These are phyloP conservation scores for Pantelozetes paolii DNA, from an alignment of 2,888 invertebrate species.

Conservation along the genomic window DNA sequence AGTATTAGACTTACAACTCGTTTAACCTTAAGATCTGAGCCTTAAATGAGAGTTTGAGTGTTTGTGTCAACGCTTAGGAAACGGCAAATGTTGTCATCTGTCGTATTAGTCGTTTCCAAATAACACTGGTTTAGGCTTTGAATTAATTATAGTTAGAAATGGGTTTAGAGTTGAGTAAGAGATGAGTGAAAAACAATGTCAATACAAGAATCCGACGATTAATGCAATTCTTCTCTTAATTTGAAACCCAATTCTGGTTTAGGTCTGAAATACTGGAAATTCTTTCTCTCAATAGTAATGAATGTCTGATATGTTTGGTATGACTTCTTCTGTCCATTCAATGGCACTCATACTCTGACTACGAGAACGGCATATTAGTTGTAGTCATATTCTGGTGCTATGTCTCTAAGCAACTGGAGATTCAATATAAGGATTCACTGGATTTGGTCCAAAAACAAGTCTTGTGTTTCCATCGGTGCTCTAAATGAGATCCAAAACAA, in stretches of 20 bases:
- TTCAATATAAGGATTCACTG: conserved; percentile 25
- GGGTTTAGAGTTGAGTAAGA: not conserved
- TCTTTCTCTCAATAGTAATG: too few species aligned
- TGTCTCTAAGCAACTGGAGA: conserved; percentile 14
- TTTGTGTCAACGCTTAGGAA: not conserved
- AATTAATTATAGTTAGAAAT: conserved; percentile 23
- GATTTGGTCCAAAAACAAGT: not conserved
- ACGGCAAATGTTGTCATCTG: conserved; percentile 15
- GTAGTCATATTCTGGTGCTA: not conserved
- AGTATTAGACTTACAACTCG: not conserved
- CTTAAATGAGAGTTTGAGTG: conserved; percentile 15
- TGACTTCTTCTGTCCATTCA: too few species aligned
- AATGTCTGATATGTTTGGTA: too few species aligned
- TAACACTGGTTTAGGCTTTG: not conserved
- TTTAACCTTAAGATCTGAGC: not conserved
- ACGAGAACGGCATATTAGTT: not conserved
- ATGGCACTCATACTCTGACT: not conserved
- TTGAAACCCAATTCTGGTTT: not conserved
- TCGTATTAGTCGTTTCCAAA: not conserved
- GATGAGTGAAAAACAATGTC: not conserved
- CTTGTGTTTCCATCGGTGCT: not conserved
- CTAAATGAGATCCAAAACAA: conserved; percentile 11
- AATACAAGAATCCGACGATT: not conserved
- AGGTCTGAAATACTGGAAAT: too few species aligned
- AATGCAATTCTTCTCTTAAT: not conserved